Evolutionary conservation across 1,140 invertebrate species (phyloP).

Genomic region (Drosophila miranda): DNA sequence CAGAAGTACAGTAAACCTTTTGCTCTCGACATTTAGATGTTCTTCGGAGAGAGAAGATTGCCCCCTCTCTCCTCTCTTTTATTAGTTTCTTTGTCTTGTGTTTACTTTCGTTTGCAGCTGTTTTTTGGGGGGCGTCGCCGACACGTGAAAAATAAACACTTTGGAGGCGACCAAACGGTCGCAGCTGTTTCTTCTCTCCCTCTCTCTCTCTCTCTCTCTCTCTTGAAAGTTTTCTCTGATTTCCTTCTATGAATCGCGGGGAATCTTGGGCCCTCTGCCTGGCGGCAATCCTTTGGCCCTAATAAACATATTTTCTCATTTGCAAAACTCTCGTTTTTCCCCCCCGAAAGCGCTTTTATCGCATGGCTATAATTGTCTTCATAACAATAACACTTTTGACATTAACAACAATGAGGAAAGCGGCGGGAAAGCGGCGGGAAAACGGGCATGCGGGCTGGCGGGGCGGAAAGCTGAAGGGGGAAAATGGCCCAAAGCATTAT

Average conservation of each 20-base stretch:
- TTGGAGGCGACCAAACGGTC: conserved; percentile 25
- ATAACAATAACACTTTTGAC: conserved; percentile 79
- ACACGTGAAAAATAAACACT: conserved; percentile 24
- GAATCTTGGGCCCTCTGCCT: background rate
- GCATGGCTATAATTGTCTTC: conserved; percentile 74
- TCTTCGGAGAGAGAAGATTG: conserved; percentile 7
- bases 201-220: no score
- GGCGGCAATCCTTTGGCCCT: conserved; percentile 44
- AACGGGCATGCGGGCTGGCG: conserved; percentile 1
- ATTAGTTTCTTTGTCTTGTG: background rate
- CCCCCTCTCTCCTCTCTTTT: no score
- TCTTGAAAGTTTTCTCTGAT: background rate
- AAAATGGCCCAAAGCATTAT: conserved; percentile 37
- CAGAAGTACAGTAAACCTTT: background rate
- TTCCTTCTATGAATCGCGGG: background rate
- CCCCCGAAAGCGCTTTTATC: conserved; percentile 71
- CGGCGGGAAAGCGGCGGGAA: no score
- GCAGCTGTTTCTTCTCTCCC: conserved; percentile 38
- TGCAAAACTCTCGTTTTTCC: conserved; percentile 52
- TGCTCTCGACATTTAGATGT: background rate
- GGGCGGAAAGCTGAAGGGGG: conserved; percentile 3
- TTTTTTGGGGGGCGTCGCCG: conserved; percentile 4
- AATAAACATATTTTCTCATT: conserved; percentile 79
- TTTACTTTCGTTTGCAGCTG: conserved; percentile 34
- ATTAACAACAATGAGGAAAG: conserved; percentile 56